Evolutionary conservation across 2,888 invertebrate species (phyloP), one percentile per base, ranked within the genome.

Genomic region (Blomia tropicalis): DNA sequence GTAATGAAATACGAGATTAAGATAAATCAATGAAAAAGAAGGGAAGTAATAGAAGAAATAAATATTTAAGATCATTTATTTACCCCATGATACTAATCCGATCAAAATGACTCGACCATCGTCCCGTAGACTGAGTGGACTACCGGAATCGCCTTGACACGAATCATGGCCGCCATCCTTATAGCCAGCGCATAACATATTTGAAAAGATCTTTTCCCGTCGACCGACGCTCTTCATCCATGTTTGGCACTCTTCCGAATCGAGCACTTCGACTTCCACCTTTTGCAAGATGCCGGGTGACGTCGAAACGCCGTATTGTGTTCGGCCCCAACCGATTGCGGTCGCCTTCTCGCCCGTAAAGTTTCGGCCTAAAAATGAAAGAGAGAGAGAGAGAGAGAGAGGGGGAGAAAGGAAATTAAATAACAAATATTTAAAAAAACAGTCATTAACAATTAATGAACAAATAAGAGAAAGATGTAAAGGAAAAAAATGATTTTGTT

Each of bases 151-250:
- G 11, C 70, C 80, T 77, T 68, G 51, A 43, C 61, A 64, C 2
- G 54, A 54, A 23, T 60, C 63, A 17, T n/a, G 32, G 22, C 60
- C 60, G 36, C 63, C 60, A 11, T 60, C 58, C 73, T 90, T 90
- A 70, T 89, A 91, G 2, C 91, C 91, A 1, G 91, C 91, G 72
- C 91, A 91, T 0, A 91, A 76, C 1, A 91, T 90, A 58, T 68
- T 69, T 69, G 90, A 88, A 69, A 90, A 89, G 65, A 91, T 91
- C n/a, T 84, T 85, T 73, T 92, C 91, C 59, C 88, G 75, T 36
- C 91, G 75, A 0, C 90, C 91, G 0, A 90, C 90, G 1, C 88
- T 85, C 58, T 88, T 77, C 75, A 90, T 91, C 91, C 91, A 91
- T 58, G 86, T 79, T 75, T 91, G 91, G 70, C 91, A 91, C 64